Evolutionary conservation across 2,888 invertebrate genomes (phyloP).

Genomic region (Caenorhabditis parvicauda): DNA sequence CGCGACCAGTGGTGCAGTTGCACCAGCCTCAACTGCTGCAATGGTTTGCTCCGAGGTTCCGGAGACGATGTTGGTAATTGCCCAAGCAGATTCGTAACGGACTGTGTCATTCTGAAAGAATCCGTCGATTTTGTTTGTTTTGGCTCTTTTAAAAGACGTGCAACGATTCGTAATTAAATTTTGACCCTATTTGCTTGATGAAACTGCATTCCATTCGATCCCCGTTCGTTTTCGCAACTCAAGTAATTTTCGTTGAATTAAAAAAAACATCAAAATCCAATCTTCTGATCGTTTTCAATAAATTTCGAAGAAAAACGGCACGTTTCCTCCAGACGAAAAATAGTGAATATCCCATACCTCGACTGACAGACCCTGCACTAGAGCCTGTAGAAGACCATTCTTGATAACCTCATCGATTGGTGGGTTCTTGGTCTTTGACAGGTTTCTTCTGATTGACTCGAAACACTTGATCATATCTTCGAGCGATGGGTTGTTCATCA

Average conservation of each 20-base stretch:
- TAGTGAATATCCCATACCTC: constrained; percentile 26
- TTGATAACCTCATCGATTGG: constrained; percentile 83
- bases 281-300: background rate
- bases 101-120: constrained; percentile 62
- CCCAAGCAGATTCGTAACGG: constrained; percentile 95
- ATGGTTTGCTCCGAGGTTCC: constrained; percentile 87
- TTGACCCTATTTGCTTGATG: background rate
- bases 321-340: background rate
- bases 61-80: constrained; percentile 83
- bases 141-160: background rate
- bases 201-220: background rate
- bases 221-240: too few species aligned
- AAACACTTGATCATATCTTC: constrained; percentile 50
- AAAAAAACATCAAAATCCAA: background rate
- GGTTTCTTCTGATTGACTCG: constrained; percentile 72
- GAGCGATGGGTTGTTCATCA: constrained; percentile 40
- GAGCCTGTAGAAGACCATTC: constrained; percentile 79
- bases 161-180: background rate
- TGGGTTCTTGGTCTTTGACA: constrained; percentile 84
- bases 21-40: constrained; percentile 73
- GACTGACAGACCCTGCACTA: constrained; percentile 74
- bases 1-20: constrained; percentile 77
- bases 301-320: too few species aligned
- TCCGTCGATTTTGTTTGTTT: constrained; percentile 38
- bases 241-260: too few species aligned